Conservation (phyloP, 2,113 vertebrate species). For the Zootoca vivipara region DNA sequence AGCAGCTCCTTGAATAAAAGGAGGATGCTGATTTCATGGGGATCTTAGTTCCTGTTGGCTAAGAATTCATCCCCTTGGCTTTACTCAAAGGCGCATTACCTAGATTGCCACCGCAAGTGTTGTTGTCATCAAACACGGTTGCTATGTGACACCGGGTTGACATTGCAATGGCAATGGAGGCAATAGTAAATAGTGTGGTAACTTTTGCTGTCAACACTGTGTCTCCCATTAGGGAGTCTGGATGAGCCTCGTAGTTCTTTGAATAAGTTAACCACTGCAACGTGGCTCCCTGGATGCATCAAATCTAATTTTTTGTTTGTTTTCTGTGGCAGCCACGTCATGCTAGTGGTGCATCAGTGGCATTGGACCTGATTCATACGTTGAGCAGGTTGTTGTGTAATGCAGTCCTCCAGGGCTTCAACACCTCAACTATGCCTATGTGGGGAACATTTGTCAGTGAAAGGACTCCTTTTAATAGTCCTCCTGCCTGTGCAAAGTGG, state of each 20-base stretch:
- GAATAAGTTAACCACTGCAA: neutral
- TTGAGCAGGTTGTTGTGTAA: neutral
- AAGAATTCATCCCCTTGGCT: neutral
- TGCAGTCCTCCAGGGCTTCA: neutral
- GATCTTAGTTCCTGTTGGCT: neutral
- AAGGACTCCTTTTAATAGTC: neutral
- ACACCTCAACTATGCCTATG: neutral
- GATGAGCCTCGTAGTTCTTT: neutral
- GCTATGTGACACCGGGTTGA: neutral
- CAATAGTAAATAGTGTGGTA: neutral
- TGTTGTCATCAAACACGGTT: too few species aligned
- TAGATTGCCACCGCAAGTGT: neutral
- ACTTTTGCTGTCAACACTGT: neutral
- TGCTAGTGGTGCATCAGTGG: too few species aligned
- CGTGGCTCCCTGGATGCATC: neutral
- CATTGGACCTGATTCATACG: neutral
- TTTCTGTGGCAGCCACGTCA: neutral
- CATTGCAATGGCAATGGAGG: neutral
- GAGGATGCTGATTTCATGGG: neutral
- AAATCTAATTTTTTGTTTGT: neutral
- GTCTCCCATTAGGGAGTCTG: neutral
- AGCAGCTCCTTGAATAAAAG: neutral
- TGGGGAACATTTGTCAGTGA: neutral
- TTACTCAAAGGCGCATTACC: neutral
- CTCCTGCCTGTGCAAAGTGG: neutral